These are phyloP conservation scores for Sparus aurata DNA, from an alignment of 2,797 vertebrate species.

Conservation along the genomic window DNA sequence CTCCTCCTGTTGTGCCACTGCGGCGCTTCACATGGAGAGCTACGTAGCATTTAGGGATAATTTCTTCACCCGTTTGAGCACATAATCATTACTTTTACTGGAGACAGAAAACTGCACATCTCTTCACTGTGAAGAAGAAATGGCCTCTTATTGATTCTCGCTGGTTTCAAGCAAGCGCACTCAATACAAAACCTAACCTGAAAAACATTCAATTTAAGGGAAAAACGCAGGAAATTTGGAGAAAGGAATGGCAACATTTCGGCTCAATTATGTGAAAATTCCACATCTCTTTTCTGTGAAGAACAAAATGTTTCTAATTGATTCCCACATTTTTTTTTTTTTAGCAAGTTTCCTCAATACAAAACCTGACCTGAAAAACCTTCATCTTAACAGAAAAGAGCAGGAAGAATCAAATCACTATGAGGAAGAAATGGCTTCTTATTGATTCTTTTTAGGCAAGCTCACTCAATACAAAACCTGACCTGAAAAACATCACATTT, in stretches of 20 bases:
- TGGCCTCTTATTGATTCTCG: conserved; percentile 18
- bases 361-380: not conserved
- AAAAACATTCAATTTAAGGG: conserved; percentile 7
- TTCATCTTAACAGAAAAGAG: conserved; percentile 21
- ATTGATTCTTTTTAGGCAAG: conserved; percentile 32
- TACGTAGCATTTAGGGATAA: conserved; percentile 39
- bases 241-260: not conserved
- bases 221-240: conserved; percentile 30
- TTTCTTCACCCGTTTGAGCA: conserved; percentile 34
- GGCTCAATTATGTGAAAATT: too few species aligned
- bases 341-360: conserved; percentile 3
- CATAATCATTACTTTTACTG: conserved; percentile 31
- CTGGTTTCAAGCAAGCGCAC: conserved; percentile 7
- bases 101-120: conserved; percentile 32
- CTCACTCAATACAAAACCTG: conserved; percentile 3
- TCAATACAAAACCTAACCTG: conserved; percentile 2
- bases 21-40: conserved; percentile 14
- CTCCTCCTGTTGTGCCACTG: conserved; percentile 33
- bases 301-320: conserved; percentile 18
- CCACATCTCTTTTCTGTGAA: conserved; percentile 1
- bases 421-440: conserved; percentile 2
- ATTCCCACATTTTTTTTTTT: conserved; percentile 30
- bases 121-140: conserved; percentile 6
- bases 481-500: not conserved
- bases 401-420: conserved; percentile 8